Evolutionary conservation across 92 coral and sea anemone genomes (phyloP).

Genomic region (Palythoa caribaeorum): DNA sequence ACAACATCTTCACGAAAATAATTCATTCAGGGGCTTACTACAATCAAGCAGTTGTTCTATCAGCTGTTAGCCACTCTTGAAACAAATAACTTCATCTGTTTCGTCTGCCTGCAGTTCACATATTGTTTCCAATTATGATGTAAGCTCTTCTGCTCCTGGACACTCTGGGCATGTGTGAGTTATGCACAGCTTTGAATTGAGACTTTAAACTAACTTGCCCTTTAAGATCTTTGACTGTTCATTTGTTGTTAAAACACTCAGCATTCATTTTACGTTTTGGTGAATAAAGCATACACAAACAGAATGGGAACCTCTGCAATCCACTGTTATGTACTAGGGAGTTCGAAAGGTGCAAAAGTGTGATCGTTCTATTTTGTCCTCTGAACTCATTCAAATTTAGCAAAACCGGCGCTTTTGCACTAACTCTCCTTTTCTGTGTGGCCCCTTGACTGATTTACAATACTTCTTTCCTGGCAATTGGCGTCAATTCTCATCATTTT

Average conservation of each 20-base stretch:
- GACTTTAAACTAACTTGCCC: background rate
- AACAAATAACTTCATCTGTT: slow-evolving; percentile 17
- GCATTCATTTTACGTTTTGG: slow-evolving; percentile 19
- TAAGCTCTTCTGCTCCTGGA: slow-evolving; percentile 3
- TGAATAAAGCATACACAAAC: slow-evolving; percentile 12
- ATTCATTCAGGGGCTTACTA: slow-evolving; percentile 7
- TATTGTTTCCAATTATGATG: background rate
- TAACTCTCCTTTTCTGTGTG: background rate
- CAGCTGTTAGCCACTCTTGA: slow-evolving; percentile 40
- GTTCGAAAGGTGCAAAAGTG: slow-evolving; percentile 7
- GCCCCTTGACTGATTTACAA: slow-evolving; percentile 28
- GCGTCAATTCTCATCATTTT: slow-evolving; percentile 17
- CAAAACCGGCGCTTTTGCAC: slow-evolving; percentile 16
- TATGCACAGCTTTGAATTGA: slow-evolving; percentile 23
- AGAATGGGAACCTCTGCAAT: slow-evolving; percentile 15
- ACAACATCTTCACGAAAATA: slow-evolving; percentile 33
- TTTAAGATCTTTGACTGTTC: slow-evolving; percentile 23
- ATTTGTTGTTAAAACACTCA: slow-evolving; percentile 22
- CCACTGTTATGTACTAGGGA: background rate
- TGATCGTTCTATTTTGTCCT: slow-evolving; percentile 1
- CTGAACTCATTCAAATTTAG: slow-evolving; percentile 2
- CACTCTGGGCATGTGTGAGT: slow-evolving; percentile 24
- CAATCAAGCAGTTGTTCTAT: slow-evolving; percentile 24
- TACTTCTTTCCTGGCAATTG: slow-evolving; percentile 11
- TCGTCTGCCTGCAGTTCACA: slow-evolving; percentile 18